Evolutionary conservation across 1,140 invertebrate species (phyloP), one percentile per base, ranked within the genome.

Genomic region (Laupala kohalensis): DNA sequence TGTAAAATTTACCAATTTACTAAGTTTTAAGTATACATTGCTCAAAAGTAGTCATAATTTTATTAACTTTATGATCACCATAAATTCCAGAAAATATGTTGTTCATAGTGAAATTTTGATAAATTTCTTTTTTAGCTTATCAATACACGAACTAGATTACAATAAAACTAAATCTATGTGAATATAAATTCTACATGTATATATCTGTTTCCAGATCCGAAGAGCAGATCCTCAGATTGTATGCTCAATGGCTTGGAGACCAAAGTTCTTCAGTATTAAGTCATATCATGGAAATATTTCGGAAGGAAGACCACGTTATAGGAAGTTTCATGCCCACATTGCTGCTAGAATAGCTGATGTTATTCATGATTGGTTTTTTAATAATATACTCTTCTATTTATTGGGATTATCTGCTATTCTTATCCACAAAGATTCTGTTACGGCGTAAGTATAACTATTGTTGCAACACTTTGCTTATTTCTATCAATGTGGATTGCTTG

Each of bases 351-450:
- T 82, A 0, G 75, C 81, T 6, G 89, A 91, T 76, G n/a, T 71
- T 25, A 13, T 87, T 6, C 82, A 88, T 73, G 78, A 82, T 9
- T 84, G 85, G 81, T 75, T 84, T 24, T 83, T 89, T 79, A 72
- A 79, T 67, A 82, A 76, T 76, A 79, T 85, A 63, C 79, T 80
- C 6, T 87, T 84, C 77, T 84, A 82, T 78, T 75, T 84, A 71
- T 76, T 83, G 78, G 89, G 86, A 62, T 79, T 87, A 62, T 89
- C 88, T 53, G 84, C 85, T 19, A 83, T 91, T 19, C 77, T 91
- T 5, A 76, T 90, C 27, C 87, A 91, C 77, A 90, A 90, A 79
- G 89, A 91, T 76, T 81, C 82, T 13, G 78, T 90, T 25, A 87
- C 84, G 78, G 81, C 80, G 89, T 90, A 80, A 84, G 86, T 78